Conservation (phyloP, 2,888 invertebrate species). For the Metacarcinus magister region DNA sequence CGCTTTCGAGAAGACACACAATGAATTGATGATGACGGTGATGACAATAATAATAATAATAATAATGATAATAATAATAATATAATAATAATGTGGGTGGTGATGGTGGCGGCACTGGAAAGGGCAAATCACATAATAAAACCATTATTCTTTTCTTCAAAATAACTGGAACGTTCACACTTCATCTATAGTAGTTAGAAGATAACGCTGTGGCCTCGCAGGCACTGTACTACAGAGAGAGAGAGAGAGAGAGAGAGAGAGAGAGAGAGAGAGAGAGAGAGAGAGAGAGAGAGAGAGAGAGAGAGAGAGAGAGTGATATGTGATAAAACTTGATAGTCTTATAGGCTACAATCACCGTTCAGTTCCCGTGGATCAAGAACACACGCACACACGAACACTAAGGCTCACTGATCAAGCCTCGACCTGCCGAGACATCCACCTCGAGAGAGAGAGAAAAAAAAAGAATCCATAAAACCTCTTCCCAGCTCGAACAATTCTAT, state of each 20-base stretch:
- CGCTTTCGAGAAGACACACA: background rate
- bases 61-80: conserved; percentile 10
- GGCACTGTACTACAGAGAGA: background rate
- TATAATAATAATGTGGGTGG: background rate
- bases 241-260: background rate
- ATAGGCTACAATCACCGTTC: background rate
- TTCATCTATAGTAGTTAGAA: too few species aligned
- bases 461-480: background rate
- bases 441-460: background rate
- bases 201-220: background rate
- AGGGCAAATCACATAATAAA: background rate
- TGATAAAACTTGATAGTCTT: background rate
- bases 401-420: background rate
- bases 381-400: background rate
- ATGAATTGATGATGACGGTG: background rate
- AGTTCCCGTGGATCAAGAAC: background rate
- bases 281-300: conserved; percentile 39
- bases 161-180: background rate
- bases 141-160: background rate
- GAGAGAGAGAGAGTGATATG: conserved; percentile 27
- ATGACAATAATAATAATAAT: background rate
- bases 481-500: background rate
- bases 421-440: background rate
- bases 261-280: background rate
- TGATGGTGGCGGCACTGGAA: too few species aligned